Percentiles rank a stretch among this genome's conserved stretches.
phyloP scores from a whole-genome alignment of 1,140 invertebrate species.

The Tetramorium parvispinum region DNA sequence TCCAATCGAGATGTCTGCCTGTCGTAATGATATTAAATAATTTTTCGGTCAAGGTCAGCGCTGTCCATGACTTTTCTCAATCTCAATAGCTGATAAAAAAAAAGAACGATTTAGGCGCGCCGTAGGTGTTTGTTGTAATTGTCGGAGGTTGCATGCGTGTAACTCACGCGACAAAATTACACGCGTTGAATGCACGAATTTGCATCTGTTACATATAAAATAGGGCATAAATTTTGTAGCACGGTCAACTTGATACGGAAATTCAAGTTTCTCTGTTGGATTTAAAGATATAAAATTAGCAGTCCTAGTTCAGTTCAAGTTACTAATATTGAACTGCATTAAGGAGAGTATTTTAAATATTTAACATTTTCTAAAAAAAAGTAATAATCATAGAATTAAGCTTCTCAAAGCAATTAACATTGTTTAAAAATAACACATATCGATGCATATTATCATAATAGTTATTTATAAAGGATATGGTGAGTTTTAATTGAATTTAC shows the following conservation, averaged over 20 bases:
- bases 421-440: background rate
- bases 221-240: constrained; percentile 27
- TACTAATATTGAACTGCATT: background rate
- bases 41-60: constrained; percentile 71
- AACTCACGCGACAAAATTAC: constrained; percentile 54
- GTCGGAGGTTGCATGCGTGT: constrained; percentile 59
- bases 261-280: background rate
- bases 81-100: constrained; percentile 57
- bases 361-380: background rate
- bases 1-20: constrained; percentile 2
- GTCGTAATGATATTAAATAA: constrained; percentile 59
- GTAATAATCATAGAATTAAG: constrained; percentile 2
- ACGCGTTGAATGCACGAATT: constrained; percentile 51
- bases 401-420: background rate
- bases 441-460: background rate
- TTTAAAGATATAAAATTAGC: background rate
- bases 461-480: background rate
- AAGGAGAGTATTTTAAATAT: background rate
- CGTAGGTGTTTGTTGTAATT: constrained; percentile 52
- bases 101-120: constrained; percentile 38
- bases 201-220: background rate
- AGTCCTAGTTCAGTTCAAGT: background rate
- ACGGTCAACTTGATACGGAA: background rate
- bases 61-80: constrained; percentile 59
- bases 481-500: background rate